Percentiles rank a stretch among this genome's conserved stretches.
Evolutionary conservation across 2,888 invertebrate genomes (phyloP).

Genomic region (Sipunculus nudus): DNA sequence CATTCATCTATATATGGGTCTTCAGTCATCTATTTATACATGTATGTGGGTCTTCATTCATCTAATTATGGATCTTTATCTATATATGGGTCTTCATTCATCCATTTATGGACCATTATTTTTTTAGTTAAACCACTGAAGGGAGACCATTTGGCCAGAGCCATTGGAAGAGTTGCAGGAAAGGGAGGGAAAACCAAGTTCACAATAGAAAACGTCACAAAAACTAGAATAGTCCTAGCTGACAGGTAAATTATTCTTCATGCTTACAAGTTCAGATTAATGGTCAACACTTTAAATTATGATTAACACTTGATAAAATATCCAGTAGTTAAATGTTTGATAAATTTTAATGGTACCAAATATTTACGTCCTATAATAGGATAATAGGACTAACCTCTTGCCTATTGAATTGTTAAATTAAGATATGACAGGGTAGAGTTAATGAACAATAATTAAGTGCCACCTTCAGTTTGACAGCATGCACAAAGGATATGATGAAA

Average conservation of each 20-base stretch:
- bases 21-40: conserved; percentile 15
- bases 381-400: too few relatives aligned
- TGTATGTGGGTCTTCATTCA: conserved; percentile 8
- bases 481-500: too few relatives aligned
- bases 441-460: too few relatives aligned
- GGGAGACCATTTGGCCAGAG: conserved; percentile 94
- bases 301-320: too few relatives aligned
- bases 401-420: too few relatives aligned
- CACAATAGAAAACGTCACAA: conserved; percentile 98
- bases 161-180: conserved; percentile 96
- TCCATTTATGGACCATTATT: not conserved
- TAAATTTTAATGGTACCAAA: too few relatives aligned
- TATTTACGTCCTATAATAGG: too few relatives aligned
- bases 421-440: too few relatives aligned
- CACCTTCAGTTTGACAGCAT: too few relatives aligned
- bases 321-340: too few relatives aligned
- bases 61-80: conserved; percentile 15
- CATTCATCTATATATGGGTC: too few relatives aligned
- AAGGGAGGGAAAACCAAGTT: conserved; percentile 97
- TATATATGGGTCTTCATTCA: conserved; percentile 10
- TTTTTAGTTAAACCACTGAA: conserved; percentile 84
- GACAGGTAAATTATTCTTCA: conserved; percentile 71
- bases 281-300: not conserved
- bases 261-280: not conserved
- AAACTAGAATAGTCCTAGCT: conserved; percentile 96